Conservation (phyloP, 2,113 vertebrate species). For the Phainopepla nitens region DNA sequence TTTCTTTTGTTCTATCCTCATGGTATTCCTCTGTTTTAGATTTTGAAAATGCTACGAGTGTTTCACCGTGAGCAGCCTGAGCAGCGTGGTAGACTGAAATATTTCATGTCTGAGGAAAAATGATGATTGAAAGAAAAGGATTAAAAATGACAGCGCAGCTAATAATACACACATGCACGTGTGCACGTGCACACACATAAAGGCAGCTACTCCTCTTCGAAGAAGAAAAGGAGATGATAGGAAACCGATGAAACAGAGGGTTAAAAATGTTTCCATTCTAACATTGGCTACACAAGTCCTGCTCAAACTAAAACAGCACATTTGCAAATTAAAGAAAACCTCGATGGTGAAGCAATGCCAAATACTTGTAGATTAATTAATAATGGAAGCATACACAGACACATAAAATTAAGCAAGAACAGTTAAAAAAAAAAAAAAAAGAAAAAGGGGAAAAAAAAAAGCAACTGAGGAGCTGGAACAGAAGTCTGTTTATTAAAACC, state of each 20-base stretch:
- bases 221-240: background rate
- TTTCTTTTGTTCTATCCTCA: constrained; percentile 83
- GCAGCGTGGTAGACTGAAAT: constrained; percentile 68
- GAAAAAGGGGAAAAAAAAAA: rapidly evolving
- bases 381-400: constrained; percentile 51
- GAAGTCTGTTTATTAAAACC: constrained; percentile 60
- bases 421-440: background rate
- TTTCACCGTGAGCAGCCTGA: constrained; percentile 67
- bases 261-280: constrained; percentile 58
- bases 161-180: constrained; percentile 63
- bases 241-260: constrained; percentile 44
- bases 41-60: constrained; percentile 70
- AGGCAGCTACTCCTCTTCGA: constrained; percentile 26
- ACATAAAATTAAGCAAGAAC: constrained; percentile 57
- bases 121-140: constrained; percentile 75
- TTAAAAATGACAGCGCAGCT: constrained; percentile 68
- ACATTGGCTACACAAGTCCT: constrained; percentile 33
- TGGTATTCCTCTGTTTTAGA: constrained; percentile 70
- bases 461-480: constrained; percentile 9
- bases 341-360: constrained; percentile 45
- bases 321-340: constrained; percentile 68
- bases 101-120: constrained; percentile 74
- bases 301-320: constrained; percentile 40
- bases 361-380: constrained; percentile 65
- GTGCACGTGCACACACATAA: constrained; percentile 25